phyloP scores from a whole-genome alignment of 2,888 invertebrate genomes.

The Sepioteuthis lessoniana region DNA sequence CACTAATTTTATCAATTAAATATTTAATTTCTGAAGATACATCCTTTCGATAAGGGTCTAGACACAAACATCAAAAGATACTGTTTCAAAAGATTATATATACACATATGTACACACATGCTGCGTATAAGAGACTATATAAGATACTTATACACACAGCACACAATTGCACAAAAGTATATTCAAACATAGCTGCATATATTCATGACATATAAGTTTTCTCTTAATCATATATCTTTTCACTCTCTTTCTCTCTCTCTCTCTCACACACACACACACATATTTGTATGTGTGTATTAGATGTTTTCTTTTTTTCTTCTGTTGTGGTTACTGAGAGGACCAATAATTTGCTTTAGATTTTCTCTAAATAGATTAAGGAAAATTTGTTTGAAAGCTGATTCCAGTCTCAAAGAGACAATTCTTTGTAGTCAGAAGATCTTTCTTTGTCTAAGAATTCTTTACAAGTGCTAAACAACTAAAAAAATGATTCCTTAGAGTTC shows the following conservation, averaged over 20 bases:
- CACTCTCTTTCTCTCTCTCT: background rate
- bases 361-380: background rate
- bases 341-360: conserved; percentile 4
- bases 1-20: conserved; percentile 6
- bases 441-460: background rate
- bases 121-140: background rate
- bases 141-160: background rate
- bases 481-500: background rate
- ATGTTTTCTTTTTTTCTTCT: background rate
- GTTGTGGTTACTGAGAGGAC: background rate
- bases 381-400: background rate
- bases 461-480: background rate
- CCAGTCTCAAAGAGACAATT: conserved; percentile 1
- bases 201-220: background rate
- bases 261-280: background rate
- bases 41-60: background rate
- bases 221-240: no score
- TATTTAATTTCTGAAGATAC: background rate
- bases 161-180: background rate
- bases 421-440: background rate
- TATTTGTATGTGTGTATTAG: background rate
- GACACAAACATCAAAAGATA: background rate
- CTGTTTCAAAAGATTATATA: background rate
- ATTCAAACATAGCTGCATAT: background rate
- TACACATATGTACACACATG: background rate